phyloP scores from a whole-genome alignment of 2,797 vertebrate genomes.

The Rhyacichthys aspro region DNA sequence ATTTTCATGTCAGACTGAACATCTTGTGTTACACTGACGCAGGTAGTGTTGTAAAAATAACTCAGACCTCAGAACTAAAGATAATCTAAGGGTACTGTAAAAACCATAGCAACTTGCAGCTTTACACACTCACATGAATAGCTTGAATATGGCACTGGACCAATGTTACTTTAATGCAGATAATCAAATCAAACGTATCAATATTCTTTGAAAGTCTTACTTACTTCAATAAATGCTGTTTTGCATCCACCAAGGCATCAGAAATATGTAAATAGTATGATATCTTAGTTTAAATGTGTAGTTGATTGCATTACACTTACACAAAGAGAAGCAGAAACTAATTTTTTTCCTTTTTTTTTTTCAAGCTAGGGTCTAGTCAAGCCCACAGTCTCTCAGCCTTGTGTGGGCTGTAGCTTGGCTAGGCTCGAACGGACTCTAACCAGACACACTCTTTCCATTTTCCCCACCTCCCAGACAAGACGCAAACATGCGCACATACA shows the following conservation, averaged over 20 bases:
- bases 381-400: slow-evolving; percentile 65
- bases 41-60: slow-evolving; percentile 56
- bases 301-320: slow-evolving; percentile 34
- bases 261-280: slow-evolving; percentile 10
- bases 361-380: slow-evolving; percentile 59
- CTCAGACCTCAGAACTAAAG: slow-evolving; percentile 34
- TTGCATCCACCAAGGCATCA: background rate
- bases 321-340: slow-evolving; percentile 40
- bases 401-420: slow-evolving; percentile 76
- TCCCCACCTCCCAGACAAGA: slow-evolving; percentile 61
- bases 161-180: too few species aligned
- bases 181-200: too few species aligned
- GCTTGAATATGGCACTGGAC: too few species aligned
- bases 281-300: too few species aligned
- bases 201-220: too few species aligned
- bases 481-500: slow-evolving; percentile 36
- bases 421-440: slow-evolving; percentile 55
- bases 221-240: too few species aligned
- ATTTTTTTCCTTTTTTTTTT: slow-evolving; percentile 75
- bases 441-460: slow-evolving; percentile 69
- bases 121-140: slow-evolving; percentile 33
- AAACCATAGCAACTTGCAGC: slow-evolving; percentile 64
- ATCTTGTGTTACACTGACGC: slow-evolving; percentile 30
- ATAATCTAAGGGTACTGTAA: slow-evolving; percentile 31
- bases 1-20: background rate